Evolutionary conservation across 2,113 vertebrate species (phyloP).

Genomic region (Platysternon megacephalum): DNA sequence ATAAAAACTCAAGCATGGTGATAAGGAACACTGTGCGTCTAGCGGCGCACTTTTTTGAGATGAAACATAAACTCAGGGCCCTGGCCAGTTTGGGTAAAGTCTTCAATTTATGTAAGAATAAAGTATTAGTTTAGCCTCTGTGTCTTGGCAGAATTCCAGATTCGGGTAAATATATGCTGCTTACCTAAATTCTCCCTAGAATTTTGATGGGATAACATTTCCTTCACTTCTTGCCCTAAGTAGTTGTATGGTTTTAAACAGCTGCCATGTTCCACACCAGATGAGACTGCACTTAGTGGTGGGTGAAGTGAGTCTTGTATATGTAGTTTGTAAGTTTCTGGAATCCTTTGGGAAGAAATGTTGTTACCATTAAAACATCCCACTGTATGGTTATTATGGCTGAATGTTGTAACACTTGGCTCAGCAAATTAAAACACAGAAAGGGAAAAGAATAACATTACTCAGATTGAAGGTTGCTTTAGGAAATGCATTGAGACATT

Average conservation of each 20-base stretch:
- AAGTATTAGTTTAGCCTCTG: not conserved
- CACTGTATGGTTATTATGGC: not conserved
- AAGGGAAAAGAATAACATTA: not conserved
- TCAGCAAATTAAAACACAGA: not conserved
- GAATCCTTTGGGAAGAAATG: not conserved
- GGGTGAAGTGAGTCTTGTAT: not conserved
- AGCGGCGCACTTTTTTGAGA: not conserved
- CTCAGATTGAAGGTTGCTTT: not conserved
- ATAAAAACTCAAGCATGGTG: not conserved
- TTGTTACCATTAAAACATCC: not conserved
- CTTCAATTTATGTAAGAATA: not conserved
- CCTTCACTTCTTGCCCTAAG: not conserved
- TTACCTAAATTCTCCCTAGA: not conserved
- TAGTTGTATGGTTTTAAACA: not conserved
- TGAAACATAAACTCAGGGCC: not conserved
- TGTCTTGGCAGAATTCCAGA: not conserved
- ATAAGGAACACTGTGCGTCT: not conserved
- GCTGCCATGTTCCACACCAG: not conserved
- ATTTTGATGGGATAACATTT: not conserved
- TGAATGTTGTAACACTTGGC: not conserved
- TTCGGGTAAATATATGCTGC: not conserved
- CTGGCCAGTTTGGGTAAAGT: not conserved
- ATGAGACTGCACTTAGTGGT: not conserved
- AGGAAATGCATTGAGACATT: not conserved
- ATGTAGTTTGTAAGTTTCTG: not conserved